phyloP scores from a whole-genome alignment of 2,797 vertebrate species.

The Danio tinwini region DNA sequence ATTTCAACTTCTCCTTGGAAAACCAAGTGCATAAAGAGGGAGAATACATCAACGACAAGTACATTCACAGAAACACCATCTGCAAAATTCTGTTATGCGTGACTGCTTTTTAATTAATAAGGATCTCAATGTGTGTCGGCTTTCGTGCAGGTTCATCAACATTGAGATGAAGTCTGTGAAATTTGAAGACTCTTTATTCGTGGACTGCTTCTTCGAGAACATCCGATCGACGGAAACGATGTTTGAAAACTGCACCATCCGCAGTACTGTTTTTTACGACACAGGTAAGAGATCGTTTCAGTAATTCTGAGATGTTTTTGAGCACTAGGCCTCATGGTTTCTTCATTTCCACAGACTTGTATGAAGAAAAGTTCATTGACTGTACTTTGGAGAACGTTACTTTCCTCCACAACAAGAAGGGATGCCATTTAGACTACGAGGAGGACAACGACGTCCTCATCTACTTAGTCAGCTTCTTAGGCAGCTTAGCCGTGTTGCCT shows the following conservation, averaged over 20 bases:
- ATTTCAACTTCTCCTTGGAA: conserved; percentile 93
- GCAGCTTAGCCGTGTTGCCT: conserved; percentile 91
- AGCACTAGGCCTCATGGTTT: neutral
- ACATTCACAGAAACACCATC: conserved; percentile 64
- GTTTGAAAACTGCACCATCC: conserved; percentile 94
- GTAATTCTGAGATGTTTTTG: neutral
- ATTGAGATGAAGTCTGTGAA: conserved; percentile 93
- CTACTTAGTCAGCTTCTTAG: conserved; percentile 96
- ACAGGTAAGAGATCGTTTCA: conserved; percentile 80
- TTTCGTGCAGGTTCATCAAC: conserved; percentile 83
- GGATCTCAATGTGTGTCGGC: conserved; percentile 30
- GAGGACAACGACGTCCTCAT: conserved; percentile 93
- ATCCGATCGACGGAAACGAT: conserved; percentile 89
- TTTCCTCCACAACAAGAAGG: conserved; percentile 83
- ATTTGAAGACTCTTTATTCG: conserved; percentile 92
- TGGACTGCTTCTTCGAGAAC: conserved; percentile 92
- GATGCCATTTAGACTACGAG: conserved; percentile 87
- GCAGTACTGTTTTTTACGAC: conserved; percentile 86
- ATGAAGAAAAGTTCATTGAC: conserved; percentile 87
- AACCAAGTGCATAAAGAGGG: conserved; percentile 92
- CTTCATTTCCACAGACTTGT: conserved; percentile 81
- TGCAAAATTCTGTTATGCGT: neutral
- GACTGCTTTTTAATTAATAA: conserved; percentile 10
- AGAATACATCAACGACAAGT: conserved; percentile 89
- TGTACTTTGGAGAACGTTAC: conserved; percentile 86